Base-by-base conservation (phyloP, 2,797 vertebrate genomes). In the Kryptolebias ocellatus region DNA sequence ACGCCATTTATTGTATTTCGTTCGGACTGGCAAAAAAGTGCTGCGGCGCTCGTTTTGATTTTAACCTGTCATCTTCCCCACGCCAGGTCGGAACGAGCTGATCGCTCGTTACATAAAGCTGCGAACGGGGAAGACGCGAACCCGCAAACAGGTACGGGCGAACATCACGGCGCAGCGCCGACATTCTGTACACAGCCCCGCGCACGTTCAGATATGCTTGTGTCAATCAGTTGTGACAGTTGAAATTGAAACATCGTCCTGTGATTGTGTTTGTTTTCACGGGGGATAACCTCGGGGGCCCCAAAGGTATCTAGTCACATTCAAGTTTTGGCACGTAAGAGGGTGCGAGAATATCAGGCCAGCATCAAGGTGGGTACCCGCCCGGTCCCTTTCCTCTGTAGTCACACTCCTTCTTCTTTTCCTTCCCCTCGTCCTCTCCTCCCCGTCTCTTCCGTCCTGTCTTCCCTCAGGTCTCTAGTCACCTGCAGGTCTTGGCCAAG, bases 271-370 rank as follows among this genome's bases (percentile, higher is more conserved):
- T 52, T 82, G 72, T 80, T 78, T 86, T 83, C 27, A 77, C 66
- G 34, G 76, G 72, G 69, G 24, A 68, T 74, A 85, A 83, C 80
- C 73, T 88, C 20, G 20, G 20, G 74, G 81, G 78, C 93, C 92
- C 60, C 46, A 79, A 86, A 98, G 97, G 97, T 98, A 93, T 98
- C 97, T 95, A 98, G 97, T 96, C 97, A 98, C 93, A 98, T 98
- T 92, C 97, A 98, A 95, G 97, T 98, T 95, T 95, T 98, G 96
- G 97, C 97, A 85, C 95, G 97, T 94, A 98, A 98, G 95, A 96
- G 96, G 93, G 96, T 98, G 89, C 95, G 97, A 90, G 97, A 98
- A 93, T 98, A 98, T 94, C 97, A 98, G 94, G 94, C 96, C 82
- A 96, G 96, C 95, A 98, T 98, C 92, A 98, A 98, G 97, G 97